phyloP scores from a whole-genome alignment of 2,797 vertebrate genomes.

The Chiloscyllium punctatum region DNA sequence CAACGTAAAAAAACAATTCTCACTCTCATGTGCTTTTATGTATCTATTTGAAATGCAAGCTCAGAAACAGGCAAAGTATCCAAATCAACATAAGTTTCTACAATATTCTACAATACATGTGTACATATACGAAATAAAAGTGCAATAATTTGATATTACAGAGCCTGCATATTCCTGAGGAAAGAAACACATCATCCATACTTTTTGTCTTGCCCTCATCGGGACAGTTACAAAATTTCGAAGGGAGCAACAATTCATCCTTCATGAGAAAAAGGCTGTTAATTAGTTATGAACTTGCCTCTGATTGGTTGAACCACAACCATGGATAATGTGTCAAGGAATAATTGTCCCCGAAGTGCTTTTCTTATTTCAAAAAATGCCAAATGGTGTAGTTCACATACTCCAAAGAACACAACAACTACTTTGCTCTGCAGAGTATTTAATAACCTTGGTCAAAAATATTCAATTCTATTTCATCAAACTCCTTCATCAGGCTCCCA shows the following conservation, averaged over 20 bases:
- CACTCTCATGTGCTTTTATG: neutral
- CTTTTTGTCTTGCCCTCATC: too few species aligned
- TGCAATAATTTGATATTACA: too few species aligned
- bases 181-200: too few species aligned
- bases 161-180: too few species aligned
- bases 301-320: too few species aligned
- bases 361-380: too few species aligned
- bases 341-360: too few species aligned
- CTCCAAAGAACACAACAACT: neutral
- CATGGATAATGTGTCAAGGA: too few species aligned
- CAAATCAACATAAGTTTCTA: neutral
- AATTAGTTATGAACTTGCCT: too few species aligned
- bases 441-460: neutral
- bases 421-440: neutral
- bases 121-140: neutral
- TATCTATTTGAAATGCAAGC: neutral
- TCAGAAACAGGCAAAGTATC: neutral
- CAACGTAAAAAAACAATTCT: neutral
- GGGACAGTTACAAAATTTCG: too few species aligned
- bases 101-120: neutral
- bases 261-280: too few species aligned
- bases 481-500: neutral
- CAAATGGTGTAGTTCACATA: neutral
- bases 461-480: neutral
- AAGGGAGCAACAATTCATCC: too few species aligned